These are phyloP conservation scores for Aulostomus chinensis DNA, from an alignment of 2,797 vertebrate genomes.

Conservation along the genomic window DNA sequence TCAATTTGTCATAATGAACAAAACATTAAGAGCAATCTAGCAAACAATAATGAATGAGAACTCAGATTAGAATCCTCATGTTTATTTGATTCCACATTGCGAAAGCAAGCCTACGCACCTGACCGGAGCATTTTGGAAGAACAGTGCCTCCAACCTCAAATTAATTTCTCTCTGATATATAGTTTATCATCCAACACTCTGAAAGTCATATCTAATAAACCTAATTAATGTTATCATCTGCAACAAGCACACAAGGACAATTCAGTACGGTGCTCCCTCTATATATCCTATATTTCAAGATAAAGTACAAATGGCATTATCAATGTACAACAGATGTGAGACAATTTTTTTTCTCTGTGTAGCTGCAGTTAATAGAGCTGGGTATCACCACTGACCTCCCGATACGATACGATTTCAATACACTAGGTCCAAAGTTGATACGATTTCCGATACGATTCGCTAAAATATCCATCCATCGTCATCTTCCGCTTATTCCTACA, in stretches of 20 bases:
- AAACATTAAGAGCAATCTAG: too few species aligned
- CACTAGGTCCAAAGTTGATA: too few species aligned
- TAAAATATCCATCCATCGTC: too few species aligned
- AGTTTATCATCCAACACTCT: background rate
- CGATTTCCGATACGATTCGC: too few species aligned
- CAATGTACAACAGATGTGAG: too few species aligned
- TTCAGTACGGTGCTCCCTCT: background rate
- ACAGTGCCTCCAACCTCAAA: background rate
- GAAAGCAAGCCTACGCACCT: background rate
- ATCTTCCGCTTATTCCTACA: too few species aligned
- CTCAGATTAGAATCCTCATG: background rate
- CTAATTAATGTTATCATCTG: background rate
- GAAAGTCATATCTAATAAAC: background rate
- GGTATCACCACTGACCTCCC: too few species aligned
- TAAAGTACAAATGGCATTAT: slow-evolving; percentile 25
- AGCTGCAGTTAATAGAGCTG: too few species aligned
- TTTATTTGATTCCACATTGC: background rate
- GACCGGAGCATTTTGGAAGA: background rate
- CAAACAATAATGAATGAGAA: background rate
- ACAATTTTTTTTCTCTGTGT: too few species aligned
- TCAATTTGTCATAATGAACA: too few species aligned
- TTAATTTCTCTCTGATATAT: background rate
- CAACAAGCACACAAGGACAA: slow-evolving; percentile 9
- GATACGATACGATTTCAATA: too few species aligned
- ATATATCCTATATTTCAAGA: slow-evolving; percentile 6